Conservation (phyloP, 2,888 invertebrate species). For the Odontothrips loti region DNA sequence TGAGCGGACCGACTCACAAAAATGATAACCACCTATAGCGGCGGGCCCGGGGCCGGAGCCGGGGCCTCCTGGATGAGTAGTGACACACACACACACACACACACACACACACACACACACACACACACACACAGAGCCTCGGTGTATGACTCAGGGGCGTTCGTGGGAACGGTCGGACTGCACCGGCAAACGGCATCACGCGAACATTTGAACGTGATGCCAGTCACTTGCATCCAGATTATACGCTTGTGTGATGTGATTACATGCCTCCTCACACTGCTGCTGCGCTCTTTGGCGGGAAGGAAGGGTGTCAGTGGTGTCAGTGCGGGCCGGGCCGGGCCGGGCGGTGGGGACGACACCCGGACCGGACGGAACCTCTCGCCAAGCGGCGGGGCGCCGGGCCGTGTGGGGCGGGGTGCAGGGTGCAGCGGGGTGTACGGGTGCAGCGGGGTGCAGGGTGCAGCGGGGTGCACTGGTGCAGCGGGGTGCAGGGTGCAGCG, state of each 20-base stretch:
- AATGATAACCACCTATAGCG: constrained; percentile 22
- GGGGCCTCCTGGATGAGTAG: background rate
- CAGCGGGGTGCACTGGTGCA: too few species aligned
- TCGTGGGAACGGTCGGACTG: background rate
- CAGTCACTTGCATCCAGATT: background rate
- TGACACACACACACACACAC: background rate
- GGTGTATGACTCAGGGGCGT: background rate
- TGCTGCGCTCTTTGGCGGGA: too few species aligned
- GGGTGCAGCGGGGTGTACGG: too few species aligned
- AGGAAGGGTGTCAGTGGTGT: background rate
- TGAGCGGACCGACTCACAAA: background rate
- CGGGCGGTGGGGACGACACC: background rate
- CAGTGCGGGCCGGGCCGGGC: background rate
- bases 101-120: background rate
- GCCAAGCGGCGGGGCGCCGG: too few species aligned
- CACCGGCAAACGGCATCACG: background rate
- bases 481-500: too few species aligned
- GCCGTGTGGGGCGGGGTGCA: too few species aligned
- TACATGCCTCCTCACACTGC: too few species aligned
- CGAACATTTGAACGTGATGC: too few species aligned
- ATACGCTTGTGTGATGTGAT: background rate
- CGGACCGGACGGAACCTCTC: too few species aligned
- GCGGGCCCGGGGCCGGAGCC: background rate
- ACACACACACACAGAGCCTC: background rate
- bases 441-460: too few species aligned